Percentiles rank a stretch among this genome's conserved stretches.
Conservation (phyloP, 2,888 invertebrate species). For the Pollenia labialis region DNA sequence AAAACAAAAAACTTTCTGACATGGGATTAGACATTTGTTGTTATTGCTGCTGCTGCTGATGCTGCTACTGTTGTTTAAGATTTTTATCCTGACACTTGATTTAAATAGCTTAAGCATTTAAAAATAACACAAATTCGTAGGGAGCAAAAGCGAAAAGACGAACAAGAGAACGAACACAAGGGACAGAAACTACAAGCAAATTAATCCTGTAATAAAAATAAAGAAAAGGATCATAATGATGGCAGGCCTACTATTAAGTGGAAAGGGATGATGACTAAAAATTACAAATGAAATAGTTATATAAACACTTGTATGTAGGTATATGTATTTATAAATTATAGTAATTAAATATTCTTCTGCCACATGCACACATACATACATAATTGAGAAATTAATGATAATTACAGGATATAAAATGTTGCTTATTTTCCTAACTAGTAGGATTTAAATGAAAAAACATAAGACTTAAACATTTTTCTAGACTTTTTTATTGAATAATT, state of each 20-base stretch:
- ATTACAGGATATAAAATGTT: neutral
- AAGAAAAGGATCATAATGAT: neutral
- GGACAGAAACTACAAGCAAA: slow-evolving; percentile 16
- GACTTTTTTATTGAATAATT: neutral
- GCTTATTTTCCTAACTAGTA: neutral
- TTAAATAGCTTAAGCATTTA: slow-evolving; percentile 59
- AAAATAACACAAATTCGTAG: slow-evolving; percentile 29
- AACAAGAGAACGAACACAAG: neutral
- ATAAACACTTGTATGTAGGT: too few species aligned
- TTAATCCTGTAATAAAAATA: slow-evolving; percentile 12
- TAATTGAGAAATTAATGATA: slow-evolving; percentile 10
- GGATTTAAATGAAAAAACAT: neutral
- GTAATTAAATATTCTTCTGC: neutral
- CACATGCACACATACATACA: too few species aligned
- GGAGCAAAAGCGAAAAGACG: neutral
- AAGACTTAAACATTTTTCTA: neutral
- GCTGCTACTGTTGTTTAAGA: slow-evolving; percentile 35
- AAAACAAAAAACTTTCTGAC: slow-evolving; percentile 31
- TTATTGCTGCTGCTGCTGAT: neutral
- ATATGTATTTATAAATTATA: neutral
- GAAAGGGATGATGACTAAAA: neutral
- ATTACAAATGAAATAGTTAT: neutral
- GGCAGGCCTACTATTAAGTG: neutral
- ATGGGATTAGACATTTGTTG: slow-evolving; percentile 54
- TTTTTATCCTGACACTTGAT: slow-evolving; percentile 66